Percentiles rank a stretch among this genome's conserved stretches.
phyloP scores from a whole-genome alignment of 2,888 invertebrate species.

The Ochropleura plecta region DNA sequence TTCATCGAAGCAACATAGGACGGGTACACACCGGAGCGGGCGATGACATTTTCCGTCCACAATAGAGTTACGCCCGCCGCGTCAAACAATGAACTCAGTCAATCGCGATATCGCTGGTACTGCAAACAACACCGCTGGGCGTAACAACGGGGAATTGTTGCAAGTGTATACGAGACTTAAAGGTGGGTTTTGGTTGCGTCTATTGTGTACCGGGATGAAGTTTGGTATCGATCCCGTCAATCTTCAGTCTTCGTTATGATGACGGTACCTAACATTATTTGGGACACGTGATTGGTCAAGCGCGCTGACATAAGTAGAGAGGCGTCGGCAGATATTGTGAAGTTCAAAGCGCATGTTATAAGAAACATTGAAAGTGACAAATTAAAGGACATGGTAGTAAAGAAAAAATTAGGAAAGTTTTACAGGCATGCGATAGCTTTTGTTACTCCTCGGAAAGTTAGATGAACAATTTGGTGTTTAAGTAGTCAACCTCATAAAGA shows the following conservation, averaged over 20 bases:
- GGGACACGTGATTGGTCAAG: background rate
- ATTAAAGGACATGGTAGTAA: background rate
- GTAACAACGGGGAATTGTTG: conserved; percentile 69
- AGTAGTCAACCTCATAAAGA: background rate
- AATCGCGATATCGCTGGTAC: conserved; percentile 79
- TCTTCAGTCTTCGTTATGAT: conserved; percentile 63
- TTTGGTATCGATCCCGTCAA: conserved; percentile 72
- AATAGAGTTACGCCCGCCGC: conserved; percentile 75
- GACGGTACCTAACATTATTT: conserved; percentile 43
- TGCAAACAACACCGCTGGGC: conserved; percentile 73
- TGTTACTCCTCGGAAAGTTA: background rate
- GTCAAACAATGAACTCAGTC: conserved; percentile 79
- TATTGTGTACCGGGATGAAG: conserved; percentile 68
- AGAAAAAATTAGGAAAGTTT: background rate
- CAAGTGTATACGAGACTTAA: conserved; percentile 71
- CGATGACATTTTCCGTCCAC: conserved; percentile 76
- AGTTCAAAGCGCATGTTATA: background rate
- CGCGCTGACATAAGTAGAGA: background rate
- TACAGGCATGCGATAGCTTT: background rate
- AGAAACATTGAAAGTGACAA: background rate
- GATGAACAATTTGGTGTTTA: background rate
- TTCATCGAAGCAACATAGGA: conserved; percentile 52
- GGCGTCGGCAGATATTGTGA: background rate
- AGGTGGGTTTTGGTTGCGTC: conserved; percentile 68
- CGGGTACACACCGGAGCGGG: conserved; percentile 39